Base-by-base conservation (phyloP, 2,797 vertebrate genomes). In the Danio tinwini region DNA sequence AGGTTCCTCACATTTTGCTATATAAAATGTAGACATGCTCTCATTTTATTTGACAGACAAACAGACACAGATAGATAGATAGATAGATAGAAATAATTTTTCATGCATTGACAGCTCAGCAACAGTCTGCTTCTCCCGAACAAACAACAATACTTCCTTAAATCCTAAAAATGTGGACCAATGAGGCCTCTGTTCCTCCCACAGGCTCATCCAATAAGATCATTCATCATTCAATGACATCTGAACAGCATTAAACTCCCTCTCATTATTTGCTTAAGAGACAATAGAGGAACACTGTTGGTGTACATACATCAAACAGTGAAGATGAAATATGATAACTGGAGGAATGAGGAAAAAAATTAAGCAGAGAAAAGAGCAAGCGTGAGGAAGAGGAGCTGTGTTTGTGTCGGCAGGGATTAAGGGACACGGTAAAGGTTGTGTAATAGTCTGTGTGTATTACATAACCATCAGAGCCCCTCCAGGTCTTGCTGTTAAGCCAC, bases 151-250 rank as follows among this genome's bases (percentile, higher is more conserved):
- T 50, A 29, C 9, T 65, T 72, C 61, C 29, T 73, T 14, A 9
- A 70, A 82, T 80, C 76, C 49, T 13, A 55, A 67, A 74, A 53
- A 79, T 14, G 49, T n/a, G 64, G 39, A 29, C 87, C 88, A 90
- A 89, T 89, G 73, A 81, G 70, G 0, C 19, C 42, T 42, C n/a
- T 49, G 67, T 63, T 37, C 16, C 85, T 74, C 84, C 83, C 87
- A 68, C 40, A 77, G 19, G 13, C 39, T 79, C 44, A 49, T 78
- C 91, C 89, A 92, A 90, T 88, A 12, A 85, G 82, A 61, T 83
- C 50, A 68, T 74, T 67, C 58, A 83, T 58, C 69, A 37, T 56
- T 80, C 39, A 7, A 49, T 82, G 81, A 84, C n/a, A 40, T 67
- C 56, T 71, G 14, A 59, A 76, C 74, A 49, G 64, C 65, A 56